Base-by-base conservation (phyloP, 2,888 invertebrate species). In the Agriopis leucophaearia region DNA sequence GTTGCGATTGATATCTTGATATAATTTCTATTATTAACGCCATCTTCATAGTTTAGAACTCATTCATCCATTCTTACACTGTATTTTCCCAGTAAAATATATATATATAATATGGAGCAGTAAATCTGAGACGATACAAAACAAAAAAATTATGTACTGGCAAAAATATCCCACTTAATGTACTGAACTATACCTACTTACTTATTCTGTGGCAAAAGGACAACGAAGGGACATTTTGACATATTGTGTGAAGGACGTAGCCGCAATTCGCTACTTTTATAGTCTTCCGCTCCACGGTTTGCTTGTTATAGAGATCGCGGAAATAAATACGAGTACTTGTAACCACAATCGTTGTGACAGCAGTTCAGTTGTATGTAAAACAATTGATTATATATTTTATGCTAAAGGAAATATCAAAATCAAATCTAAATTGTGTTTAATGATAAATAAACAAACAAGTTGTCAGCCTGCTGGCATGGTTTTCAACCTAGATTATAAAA, bases 171-270 rank as follows among this genome's bases (percentile, higher is more conserved):
- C 16, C 13, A 13, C 16, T 40, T 12, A 16, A 54, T 1, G 40
- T 40, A 54, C 54, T 7, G 16, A 54, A 18, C 40, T 7, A 16
- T 38, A 36, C 4, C 36, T n/a, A 40, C 0, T 4, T 45, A 48
- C 47, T 36, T 64, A 56, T 42, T 64, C 48, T 56, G 47, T 50
- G 83, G 80, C 71, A 75, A 73, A 74, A 73, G 78, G 76, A 87
- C 88, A 87, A 87, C 85, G 82, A 81, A 77, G 74, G 79, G 67
- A 71, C 70, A 69, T 67, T 85, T 85, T 85, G 81, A 82, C 83
- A 81, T 83, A 84, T 82, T 82, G 82, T 57, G 54, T 63, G 66
- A 74, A 70, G 74, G 66, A 67, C 69, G 59, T n/a, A 59, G 44
- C 45, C 63, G 67, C 66, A 71, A 69, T 75, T 71, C 48, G 35